phyloP scores from a whole-genome alignment of 1,140 invertebrate species.

The Orchesella cincta region DNA sequence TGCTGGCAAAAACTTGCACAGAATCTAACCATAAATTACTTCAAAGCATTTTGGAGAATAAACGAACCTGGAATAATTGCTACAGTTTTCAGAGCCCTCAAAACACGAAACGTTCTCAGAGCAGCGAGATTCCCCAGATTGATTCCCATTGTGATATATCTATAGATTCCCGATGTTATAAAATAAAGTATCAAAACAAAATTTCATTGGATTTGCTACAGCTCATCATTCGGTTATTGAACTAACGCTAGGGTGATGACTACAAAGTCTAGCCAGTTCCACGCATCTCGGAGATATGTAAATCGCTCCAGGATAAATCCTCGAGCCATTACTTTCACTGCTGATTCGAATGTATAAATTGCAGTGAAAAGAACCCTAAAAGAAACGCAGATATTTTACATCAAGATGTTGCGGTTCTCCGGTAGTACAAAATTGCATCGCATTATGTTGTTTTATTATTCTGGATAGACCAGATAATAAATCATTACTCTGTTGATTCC shows the following conservation, averaged over 20 bases:
- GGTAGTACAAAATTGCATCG: too few species aligned
- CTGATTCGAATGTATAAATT: constrained; percentile 84
- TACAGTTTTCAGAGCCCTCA: constrained; percentile 97
- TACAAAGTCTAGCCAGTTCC: constrained; percentile 99
- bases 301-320: constrained; percentile 97
- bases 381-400: background rate
- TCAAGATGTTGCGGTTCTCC: too few species aligned
- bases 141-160: constrained; percentile 98
- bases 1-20: too few species aligned
- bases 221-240: constrained; percentile 67
- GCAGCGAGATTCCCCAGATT: constrained; percentile 96
- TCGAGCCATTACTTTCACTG: constrained; percentile 96
- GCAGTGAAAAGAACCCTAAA: constrained; percentile 21
- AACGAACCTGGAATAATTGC: constrained; percentile 95
- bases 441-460: too few species aligned
- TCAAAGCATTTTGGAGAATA: background rate
- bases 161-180: background rate
- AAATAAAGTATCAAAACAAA: constrained; percentile 37
- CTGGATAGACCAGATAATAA: background rate
- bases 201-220: too few species aligned
- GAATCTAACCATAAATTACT: too few species aligned
- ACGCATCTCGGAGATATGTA: constrained; percentile 99
- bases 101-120: constrained; percentile 96
- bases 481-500: constrained; percentile 90
- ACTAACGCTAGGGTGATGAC: constrained; percentile 88